Evolutionary conservation across 1,140 invertebrate genomes (phyloP).

Genomic region (Halesus radiatus): DNA sequence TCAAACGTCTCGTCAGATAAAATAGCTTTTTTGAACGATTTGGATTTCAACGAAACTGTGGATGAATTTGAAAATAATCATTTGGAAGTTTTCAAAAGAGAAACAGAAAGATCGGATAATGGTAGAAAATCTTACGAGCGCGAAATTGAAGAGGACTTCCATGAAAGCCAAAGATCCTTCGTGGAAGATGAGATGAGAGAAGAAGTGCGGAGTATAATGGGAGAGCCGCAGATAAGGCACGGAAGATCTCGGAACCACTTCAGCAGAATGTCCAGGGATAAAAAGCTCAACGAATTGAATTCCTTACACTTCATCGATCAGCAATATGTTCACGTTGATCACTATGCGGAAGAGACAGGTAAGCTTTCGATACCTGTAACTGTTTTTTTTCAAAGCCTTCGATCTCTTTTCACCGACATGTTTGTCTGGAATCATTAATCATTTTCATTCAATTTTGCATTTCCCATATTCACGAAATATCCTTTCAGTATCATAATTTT

Average conservation of each 20-base stretch:
- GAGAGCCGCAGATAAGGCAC: conserved; percentile 49
- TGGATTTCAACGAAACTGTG: background rate
- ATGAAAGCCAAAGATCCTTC: background rate
- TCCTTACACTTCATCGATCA: conserved; percentile 22
- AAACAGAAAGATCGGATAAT: background rate
- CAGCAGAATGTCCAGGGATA: conserved; percentile 47
- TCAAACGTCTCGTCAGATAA: background rate
- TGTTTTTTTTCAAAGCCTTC: no score
- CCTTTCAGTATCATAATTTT: no score
- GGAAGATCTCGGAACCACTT: conserved; percentile 52
- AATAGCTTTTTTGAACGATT: background rate
- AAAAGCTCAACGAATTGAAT: conserved; percentile 43
- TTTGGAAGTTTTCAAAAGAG: background rate
- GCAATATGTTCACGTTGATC: conserved; percentile 10
- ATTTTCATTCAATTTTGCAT: no score
- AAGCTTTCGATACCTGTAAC: background rate
- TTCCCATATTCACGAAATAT: no score
- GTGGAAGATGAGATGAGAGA: conserved; percentile 10
- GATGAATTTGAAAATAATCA: background rate
- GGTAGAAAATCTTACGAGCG: background rate
- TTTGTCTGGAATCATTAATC: no score
- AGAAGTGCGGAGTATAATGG: conserved; percentile 37
- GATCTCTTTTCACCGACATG: no score
- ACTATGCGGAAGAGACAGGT: conserved; percentile 9
- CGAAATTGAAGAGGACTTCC: conserved; percentile 1